Evolutionary conservation across 2,113 vertebrate genomes (phyloP).

Genomic region (Dendrocopos noguchii): DNA sequence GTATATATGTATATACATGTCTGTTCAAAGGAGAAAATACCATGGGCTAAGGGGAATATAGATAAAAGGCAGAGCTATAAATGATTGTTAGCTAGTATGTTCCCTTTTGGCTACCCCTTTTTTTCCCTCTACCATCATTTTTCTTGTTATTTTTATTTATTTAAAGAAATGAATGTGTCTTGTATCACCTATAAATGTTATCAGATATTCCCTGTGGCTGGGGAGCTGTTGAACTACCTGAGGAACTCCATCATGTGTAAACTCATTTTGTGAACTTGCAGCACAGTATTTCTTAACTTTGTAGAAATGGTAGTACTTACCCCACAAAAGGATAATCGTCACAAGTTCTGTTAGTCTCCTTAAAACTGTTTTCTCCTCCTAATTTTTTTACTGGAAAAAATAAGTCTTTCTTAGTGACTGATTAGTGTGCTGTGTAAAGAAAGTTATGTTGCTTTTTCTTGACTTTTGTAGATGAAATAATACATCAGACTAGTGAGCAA

Average conservation of each 20-base stretch:
- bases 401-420: neutral
- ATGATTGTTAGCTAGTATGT: neutral
- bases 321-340: neutral
- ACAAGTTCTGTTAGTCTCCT: neutral
- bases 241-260: neutral
- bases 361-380: neutral
- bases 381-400: neutral
- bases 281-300: slow-evolving; percentile 33
- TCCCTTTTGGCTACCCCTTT: slow-evolving; percentile 5
- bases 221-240: slow-evolving; percentile 22
- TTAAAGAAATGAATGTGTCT: slow-evolving; percentile 33
- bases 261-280: slow-evolving; percentile 31
- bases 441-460: neutral
- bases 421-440: neutral
- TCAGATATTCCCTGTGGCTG: neutral
- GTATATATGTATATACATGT: slow-evolving; percentile 34
- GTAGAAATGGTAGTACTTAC: neutral
- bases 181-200: slow-evolving; percentile 9
- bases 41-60: neutral
- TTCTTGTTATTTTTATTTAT: slow-evolving; percentile 60
- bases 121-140: slow-evolving; percentile 6
- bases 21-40: slow-evolving; percentile 9
- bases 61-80: neutral
- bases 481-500: slow-evolving; percentile 38
- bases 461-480: slow-evolving; percentile 12